Evolutionary conservation across 1,140 invertebrate species (phyloP), one percentile per base, ranked within the genome.

Genomic region (Acyrthosiphon pisum): DNA sequence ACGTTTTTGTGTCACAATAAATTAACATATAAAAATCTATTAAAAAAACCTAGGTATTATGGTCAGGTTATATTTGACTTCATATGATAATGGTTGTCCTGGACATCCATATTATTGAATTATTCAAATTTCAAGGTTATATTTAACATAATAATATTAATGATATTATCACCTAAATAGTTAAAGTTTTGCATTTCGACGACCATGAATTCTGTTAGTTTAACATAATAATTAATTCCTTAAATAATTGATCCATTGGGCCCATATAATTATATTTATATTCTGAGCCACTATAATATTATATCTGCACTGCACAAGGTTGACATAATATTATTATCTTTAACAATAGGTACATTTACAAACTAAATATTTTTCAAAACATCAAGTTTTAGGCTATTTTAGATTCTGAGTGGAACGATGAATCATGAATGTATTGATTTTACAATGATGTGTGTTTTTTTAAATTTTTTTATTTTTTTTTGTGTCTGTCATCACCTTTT

Each of bases 221-320:
- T n/a, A 60, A 60, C 26, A 68, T 68, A 18, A n/a, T 76, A 76
- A 76, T 76, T 76, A 76, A 76, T 76, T 76, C n/a, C 60, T 14
- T 6, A 76, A 76, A 76, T n/a, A 76, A 76, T 76, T 76, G 60
- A 76, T n/a, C n/a, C n/a, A n/a, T 76, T 76, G 18, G n/a, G n/a
- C 30, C n/a, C 60, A n/a, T 76, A 76, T 76, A n/a, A 68, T 68
- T 76, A 76, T 76, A 76, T 76, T 76, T 76, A 20, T 76, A 76
- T n/a, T 76, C 30, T 76, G 30, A 76, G 30, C n/a, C 60, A n/a
- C 11, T n/a, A 4, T n/a, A n/a, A 76, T 18, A 76, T 76, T 76
- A 53, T 76, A 14, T 68, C 14, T 76, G 14, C 11, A 68, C 26
- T 68, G 30, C 14, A 35, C n/a, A 76, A 76, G 30, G 60, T 76